phyloP scores from a whole-genome alignment of 2,888 invertebrate genomes.

The Eremobia ochroleuca region DNA sequence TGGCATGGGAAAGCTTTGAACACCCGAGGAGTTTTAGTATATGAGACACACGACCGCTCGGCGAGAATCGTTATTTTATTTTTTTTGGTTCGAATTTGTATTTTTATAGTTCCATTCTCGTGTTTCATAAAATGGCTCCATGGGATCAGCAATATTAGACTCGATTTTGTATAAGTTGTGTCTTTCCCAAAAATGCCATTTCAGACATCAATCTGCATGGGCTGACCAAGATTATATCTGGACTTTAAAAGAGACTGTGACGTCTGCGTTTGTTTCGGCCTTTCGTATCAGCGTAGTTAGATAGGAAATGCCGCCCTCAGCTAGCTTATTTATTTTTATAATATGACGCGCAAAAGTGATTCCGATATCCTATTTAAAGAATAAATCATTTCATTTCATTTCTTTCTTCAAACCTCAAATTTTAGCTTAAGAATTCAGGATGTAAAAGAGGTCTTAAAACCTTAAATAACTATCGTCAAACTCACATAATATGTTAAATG shows the following conservation, averaged over 20 bases:
- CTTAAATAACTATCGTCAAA: neutral
- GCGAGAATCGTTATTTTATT: slow-evolving; percentile 30
- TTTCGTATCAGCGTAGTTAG: no score
- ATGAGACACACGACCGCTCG: slow-evolving; percentile 47
- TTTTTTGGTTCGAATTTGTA: slow-evolving; percentile 20
- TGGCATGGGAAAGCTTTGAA: slow-evolving; percentile 76
- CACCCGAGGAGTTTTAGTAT: slow-evolving; percentile 69
- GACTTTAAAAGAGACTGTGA: no score
- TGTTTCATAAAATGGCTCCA: neutral
- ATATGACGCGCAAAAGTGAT: no score
- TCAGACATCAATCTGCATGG: no score
- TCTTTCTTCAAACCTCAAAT: neutral
- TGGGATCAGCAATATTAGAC: neutral
- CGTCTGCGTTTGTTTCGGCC: no score
- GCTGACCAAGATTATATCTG: no score
- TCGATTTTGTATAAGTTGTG: neutral
- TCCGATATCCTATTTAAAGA: no score
- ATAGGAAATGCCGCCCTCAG: no score
- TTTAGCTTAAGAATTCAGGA: neutral
- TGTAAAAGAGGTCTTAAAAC: neutral
- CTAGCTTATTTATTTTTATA: no score
- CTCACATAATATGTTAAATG: neutral
- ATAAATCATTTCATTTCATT: no score
- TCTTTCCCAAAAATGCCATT: no score
- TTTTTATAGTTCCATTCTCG: neutral